Percentiles rank a stretch among this genome's conserved stretches.
phyloP scores from a whole-genome alignment of 2,113 vertebrate species.

The Eptatretus burgeri region DNA sequence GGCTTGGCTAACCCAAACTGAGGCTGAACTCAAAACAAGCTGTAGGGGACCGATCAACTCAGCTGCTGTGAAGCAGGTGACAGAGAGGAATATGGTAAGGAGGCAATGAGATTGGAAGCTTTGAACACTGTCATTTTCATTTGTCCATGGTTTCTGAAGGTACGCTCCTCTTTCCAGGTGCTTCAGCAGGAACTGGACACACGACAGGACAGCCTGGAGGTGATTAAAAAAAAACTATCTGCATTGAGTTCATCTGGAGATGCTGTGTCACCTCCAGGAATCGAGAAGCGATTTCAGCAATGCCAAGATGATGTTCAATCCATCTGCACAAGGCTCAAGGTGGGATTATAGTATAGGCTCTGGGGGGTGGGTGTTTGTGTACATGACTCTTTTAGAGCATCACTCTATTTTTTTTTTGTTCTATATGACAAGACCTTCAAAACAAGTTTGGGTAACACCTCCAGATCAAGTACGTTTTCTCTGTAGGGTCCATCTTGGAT shows the following conservation, averaged over 20 bases:
- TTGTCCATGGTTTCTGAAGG: no score
- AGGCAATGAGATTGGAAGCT: not conserved
- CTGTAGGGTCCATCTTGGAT: no score
- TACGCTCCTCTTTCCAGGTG: conserved; percentile 24
- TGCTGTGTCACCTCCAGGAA: conserved; percentile 25
- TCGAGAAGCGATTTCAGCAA: conserved; percentile 39
- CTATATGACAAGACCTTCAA: no score
- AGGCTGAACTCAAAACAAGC: conserved; percentile 19
- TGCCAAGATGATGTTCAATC: conserved; percentile 29
- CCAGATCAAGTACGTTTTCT: no score
- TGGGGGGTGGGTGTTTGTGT: no score
- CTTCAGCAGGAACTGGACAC: conserved; percentile 61
- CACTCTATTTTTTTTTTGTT: no score
- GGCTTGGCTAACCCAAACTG: conserved; percentile 37
- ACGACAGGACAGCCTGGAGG: conserved; percentile 54
- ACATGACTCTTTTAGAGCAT: no score
- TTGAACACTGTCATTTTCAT: not conserved
- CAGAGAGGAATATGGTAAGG: conserved; percentile 44
- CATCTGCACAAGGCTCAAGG: not conserved
- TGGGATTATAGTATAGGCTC: no score
- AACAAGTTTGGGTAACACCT: no score
- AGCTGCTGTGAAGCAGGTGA: conserved; percentile 38
- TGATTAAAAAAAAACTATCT: conserved; percentile 44
- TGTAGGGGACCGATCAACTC: conserved; percentile 24
- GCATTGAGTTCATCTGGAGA: conserved; percentile 39